Evolutionary conservation across 2,888 invertebrate genomes (phyloP).

Genomic region (Strigamia transsilvanica): DNA sequence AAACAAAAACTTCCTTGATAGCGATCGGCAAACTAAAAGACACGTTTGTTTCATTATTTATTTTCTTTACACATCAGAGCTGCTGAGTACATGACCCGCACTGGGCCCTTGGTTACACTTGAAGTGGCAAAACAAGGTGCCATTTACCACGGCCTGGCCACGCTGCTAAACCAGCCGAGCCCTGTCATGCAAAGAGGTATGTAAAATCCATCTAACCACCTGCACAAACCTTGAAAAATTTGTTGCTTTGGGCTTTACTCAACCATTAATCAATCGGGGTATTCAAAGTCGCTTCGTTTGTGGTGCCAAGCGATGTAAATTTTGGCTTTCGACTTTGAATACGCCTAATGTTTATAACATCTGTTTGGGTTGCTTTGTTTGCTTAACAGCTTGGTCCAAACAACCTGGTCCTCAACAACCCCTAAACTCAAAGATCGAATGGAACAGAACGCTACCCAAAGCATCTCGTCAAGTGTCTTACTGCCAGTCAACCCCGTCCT

Average conservation of each 20-base stretch:
- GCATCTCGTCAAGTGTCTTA: slow-evolving; percentile 11
- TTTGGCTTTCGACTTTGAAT: no score
- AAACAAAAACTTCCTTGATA: slow-evolving; percentile 58
- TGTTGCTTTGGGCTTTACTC: background rate
- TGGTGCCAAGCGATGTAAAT: no score
- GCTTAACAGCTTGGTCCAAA: slow-evolving; percentile 29
- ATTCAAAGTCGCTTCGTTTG: no score
- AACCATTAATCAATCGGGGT: no score
- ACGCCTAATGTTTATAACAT: no score
- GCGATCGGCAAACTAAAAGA: background rate
- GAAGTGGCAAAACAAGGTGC: slow-evolving; percentile 99
- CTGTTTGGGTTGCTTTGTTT: slow-evolving; percentile 1
- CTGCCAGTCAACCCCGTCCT: slow-evolving; percentile 35
- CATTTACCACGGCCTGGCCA: slow-evolving; percentile 93
- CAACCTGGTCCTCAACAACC: slow-evolving; percentile 11
- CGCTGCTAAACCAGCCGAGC: slow-evolving; percentile 88
- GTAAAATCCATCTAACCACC: background rate
- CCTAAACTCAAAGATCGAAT: background rate
- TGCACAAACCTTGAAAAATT: background rate
- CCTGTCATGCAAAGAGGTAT: slow-evolving; percentile 80
- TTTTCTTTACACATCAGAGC: slow-evolving; percentile 71
- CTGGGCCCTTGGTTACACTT: slow-evolving; percentile 90
- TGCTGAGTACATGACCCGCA: slow-evolving; percentile 93
- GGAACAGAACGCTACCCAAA: background rate
- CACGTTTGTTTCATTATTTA: background rate